Evolutionary conservation across 2,797 vertebrate species (phyloP), one percentile per base, ranked within the genome.

Genomic region (Passerculus sandwichensis): DNA sequence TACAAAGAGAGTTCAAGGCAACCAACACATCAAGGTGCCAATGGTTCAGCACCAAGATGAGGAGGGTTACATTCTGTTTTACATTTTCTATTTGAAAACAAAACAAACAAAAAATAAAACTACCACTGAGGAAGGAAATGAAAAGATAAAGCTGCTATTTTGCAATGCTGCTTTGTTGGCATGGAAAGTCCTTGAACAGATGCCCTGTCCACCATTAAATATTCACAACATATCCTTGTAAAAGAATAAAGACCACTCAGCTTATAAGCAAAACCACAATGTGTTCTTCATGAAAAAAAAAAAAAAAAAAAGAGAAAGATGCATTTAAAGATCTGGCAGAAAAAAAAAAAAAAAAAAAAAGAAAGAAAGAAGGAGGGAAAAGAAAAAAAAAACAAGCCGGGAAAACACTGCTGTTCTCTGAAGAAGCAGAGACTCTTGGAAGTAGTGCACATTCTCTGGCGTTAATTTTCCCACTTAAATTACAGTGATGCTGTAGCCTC

Each of bases 391-490:
- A 50, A 4, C 5, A 61, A 95, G 57, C 82, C 34, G 79, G 79
- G 61, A 94, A 96, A 95, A 80, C 53, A 48, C 7, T 0, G 1
- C 87, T 38, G 17, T 71, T 97, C 91, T 96, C 82, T 18, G n/a
- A 95, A 96, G 94, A 91, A 97, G 96, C 96, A 94, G 95, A 97
- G 97, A 97, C 94, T 97, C 97, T 96, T 97, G 96, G 97, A 98
- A 98, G 97, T 94, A 96, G 96, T 38, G 50, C 48, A 85, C 97
- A 93, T 98, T 98, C 97, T 97, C 97, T 65, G 78, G 97, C 85
- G 97, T 97, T 98, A 98, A 98, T 98, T 98, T 98, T 97, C 97
- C 98, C 98, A 98, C 98, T 98, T 98, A 98, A 98, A 98, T 98
- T 98, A 98, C 98, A 98, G 97, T 96, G 97, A 98, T 98, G 97